Percentiles rank a stretch among this genome's conserved stretches.
These are phyloP conservation scores for Heliothis peltigera DNA, from an alignment of 2,888 invertebrate genomes.

Conservation along the genomic window DNA sequence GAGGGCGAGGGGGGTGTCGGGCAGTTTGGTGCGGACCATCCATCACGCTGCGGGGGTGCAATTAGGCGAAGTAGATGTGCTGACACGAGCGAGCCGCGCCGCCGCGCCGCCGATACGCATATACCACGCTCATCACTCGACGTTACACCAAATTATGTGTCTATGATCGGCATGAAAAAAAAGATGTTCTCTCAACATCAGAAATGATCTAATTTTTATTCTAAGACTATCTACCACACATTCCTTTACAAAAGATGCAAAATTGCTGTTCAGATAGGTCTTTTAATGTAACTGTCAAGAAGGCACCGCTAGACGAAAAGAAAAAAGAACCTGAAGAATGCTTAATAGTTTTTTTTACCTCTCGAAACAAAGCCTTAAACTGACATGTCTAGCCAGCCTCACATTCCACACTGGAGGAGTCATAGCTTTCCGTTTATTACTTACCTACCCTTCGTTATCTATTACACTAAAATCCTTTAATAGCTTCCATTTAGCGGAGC, in stretches of 20 bases:
- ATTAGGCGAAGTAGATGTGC: conserved; percentile 85
- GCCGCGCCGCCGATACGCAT: conserved; percentile 56
- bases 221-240: too few relatives aligned
- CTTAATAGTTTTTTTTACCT: conserved; percentile 15
- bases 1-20: conserved; percentile 62
- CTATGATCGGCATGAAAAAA: conserved; percentile 7
- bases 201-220: not conserved
- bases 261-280: not conserved
- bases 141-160: conserved; percentile 53
- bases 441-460: conserved; percentile 69
- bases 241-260: too few relatives aligned
- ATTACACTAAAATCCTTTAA: conserved; percentile 76
- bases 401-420: conserved; percentile 47
- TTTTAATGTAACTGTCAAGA: too few relatives aligned
- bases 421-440: conserved; percentile 56
- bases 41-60: conserved; percentile 85
- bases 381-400: conserved; percentile 16
- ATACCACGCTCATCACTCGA: conserved; percentile 51
- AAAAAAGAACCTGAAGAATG: too few relatives aligned
- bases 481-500: conserved; percentile 76
- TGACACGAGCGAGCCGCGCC: conserved; percentile 78
- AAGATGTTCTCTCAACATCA: not conserved
- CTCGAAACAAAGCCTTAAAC: conserved; percentile 9
- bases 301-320: too few relatives aligned
- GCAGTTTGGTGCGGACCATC: conserved; percentile 73